Conservation (phyloP, 2,797 vertebrate species). For the Sebastes iracundus region DNA sequence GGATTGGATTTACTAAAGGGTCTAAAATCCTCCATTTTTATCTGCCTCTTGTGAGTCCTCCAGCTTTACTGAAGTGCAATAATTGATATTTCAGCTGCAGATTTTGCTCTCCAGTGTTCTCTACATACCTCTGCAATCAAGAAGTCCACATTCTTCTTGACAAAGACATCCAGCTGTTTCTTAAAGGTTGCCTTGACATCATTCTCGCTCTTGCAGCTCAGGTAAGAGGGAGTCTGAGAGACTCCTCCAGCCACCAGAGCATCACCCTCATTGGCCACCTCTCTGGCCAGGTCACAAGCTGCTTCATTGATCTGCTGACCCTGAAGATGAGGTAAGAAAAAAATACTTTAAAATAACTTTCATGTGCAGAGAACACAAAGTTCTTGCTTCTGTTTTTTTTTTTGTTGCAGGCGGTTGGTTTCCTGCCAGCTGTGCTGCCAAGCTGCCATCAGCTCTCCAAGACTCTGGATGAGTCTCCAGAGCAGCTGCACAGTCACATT, state of each 20-base stretch:
- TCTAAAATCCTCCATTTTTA: not conserved
- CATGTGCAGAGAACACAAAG: not conserved
- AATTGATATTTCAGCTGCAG: too few relatives aligned
- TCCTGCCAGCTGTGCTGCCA: not conserved
- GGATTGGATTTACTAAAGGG: too few relatives aligned
- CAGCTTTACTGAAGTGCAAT: not conserved
- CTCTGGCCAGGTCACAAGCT: slow-evolving; percentile 93
- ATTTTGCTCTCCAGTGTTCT: not conserved
- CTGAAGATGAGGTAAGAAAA: slow-evolving; percentile 63
- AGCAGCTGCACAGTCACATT: slow-evolving; percentile 30
- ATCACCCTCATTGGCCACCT: slow-evolving; percentile 91
- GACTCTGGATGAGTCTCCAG: not conserved
- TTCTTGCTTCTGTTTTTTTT: too few relatives aligned
- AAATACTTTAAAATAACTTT: not conserved
- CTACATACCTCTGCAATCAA: slow-evolving; percentile 92
- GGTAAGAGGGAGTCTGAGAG: slow-evolving; percentile 95
- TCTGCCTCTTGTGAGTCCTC: too few relatives aligned
- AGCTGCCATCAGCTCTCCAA: not conserved
- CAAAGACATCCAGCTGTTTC: slow-evolving; percentile 92
- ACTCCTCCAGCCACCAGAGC: slow-evolving; percentile 95
- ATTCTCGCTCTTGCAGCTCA: slow-evolving; percentile 92
- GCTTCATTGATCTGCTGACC: slow-evolving; percentile 92
- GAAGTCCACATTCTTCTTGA: slow-evolving; percentile 93
- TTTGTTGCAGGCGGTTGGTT: not conserved
- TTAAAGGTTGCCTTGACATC: slow-evolving; percentile 91